Conservation (phyloP, 2,113 vertebrate genomes). For the Muntiacus muntjak region DNA sequence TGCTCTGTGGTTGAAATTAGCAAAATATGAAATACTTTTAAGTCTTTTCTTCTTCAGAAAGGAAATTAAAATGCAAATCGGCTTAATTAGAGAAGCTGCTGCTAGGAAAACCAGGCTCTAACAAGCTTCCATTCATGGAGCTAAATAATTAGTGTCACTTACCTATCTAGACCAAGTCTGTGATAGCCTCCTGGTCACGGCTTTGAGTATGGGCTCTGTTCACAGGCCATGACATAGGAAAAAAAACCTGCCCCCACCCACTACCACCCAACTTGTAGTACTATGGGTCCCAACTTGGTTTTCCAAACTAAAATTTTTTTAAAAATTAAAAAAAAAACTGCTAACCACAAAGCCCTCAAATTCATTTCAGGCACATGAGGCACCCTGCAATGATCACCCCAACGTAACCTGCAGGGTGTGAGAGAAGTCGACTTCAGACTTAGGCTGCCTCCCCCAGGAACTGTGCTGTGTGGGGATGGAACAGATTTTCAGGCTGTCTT, state of each 20-base stretch:
- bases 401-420: background rate
- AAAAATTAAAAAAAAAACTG: background rate
- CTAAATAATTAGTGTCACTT: constrained; percentile 22
- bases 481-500: background rate
- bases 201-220: background rate
- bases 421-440: background rate
- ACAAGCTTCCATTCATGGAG: background rate
- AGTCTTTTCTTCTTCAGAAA: constrained; percentile 11
- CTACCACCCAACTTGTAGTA: background rate
- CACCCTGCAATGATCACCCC: background rate
- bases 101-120: constrained; percentile 1
- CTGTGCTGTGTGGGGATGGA: background rate
- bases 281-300: background rate
- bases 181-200: background rate
- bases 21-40: background rate
- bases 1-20: background rate
- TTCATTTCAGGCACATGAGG: background rate
- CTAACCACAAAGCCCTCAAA: background rate
- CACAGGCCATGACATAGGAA: background rate
- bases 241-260: background rate
- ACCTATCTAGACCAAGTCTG: background rate
- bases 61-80: constrained; percentile 33
- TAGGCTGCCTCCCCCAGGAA: background rate
- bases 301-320: background rate
- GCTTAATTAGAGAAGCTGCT: background rate